A percentile compares a stretch with the other conserved stretches of the same genome.
Evolutionary conservation across 2,113 vertebrate species (phyloP).

Genomic region (Chaetorhynchus papuensis): DNA sequence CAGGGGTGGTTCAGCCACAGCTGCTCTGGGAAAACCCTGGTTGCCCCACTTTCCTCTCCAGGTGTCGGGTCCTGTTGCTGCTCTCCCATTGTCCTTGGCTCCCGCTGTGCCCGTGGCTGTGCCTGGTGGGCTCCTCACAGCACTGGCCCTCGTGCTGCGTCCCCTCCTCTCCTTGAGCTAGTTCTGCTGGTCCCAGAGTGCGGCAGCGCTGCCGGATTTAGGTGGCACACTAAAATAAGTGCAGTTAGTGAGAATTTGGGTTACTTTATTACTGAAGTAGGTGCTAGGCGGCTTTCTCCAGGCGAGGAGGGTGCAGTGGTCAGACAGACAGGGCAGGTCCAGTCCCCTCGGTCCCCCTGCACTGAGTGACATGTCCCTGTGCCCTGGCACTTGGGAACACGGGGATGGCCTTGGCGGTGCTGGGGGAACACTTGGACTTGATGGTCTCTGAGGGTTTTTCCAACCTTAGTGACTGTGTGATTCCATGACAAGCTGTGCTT

Average conservation of each 20-base stretch:
- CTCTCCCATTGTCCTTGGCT: background rate
- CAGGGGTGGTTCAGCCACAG: background rate
- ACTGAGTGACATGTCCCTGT: fast-evolving
- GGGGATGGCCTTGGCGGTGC: background rate
- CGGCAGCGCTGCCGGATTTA: background rate
- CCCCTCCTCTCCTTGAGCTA: slow-evolving; percentile 53
- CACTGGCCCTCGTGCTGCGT: fast-evolving
- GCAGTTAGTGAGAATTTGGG: background rate
- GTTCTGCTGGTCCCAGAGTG: background rate
- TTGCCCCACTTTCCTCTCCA: background rate
- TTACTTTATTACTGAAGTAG: background rate
- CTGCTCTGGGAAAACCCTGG: background rate
- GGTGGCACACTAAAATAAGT: slow-evolving; percentile 12
- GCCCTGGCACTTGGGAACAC: background rate
- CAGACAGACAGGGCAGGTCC: background rate
- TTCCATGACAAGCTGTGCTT: background rate
- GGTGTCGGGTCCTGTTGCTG: fast-evolving
- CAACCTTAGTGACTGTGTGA: background rate
- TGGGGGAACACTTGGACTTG: background rate
- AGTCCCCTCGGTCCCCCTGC: background rate
- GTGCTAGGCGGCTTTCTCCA: background rate
- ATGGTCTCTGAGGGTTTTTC: background rate
- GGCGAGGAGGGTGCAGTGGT: background rate
- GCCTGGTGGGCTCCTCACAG: background rate
- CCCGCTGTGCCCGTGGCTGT: fast-evolving